Percentiles rank a stretch among this genome's conserved stretches.
These are phyloP conservation scores for Anastatus disparis DNA, from an alignment of 1,140 invertebrate genomes.

Conservation along the genomic window DNA sequence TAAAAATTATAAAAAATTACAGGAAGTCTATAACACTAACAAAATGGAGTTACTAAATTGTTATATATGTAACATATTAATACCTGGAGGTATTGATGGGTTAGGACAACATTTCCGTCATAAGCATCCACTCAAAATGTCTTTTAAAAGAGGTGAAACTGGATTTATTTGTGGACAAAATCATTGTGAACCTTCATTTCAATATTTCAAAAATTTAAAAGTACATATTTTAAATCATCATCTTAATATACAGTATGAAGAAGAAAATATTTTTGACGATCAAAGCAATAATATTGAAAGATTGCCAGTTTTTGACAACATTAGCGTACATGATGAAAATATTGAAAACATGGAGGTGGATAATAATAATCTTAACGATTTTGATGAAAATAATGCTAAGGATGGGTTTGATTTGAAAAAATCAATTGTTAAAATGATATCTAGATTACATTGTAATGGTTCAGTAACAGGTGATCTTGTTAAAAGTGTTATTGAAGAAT, in stretches of 20 bases:
- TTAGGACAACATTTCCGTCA: not conserved
- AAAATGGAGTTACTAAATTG: constrained; percentile 3
- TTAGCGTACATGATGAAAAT: not conserved
- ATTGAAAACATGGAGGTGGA: not conserved
- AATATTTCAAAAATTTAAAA: not conserved
- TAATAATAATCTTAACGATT: not conserved
- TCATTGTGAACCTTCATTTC: not conserved
- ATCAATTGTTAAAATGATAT: not conserved
- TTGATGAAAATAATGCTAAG: not conserved
- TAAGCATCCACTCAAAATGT: not conserved
- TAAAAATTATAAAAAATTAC: too few relatives aligned
- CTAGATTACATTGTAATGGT: not conserved
- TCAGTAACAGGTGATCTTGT: not conserved
- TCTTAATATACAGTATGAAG: not conserved
- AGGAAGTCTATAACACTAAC: too few relatives aligned
- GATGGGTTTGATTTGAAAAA: not conserved
- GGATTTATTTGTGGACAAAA: constrained; percentile 1
- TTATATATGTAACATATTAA: not conserved
- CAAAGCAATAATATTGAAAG: too few relatives aligned
- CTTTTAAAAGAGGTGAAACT: not conserved
- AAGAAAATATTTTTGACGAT: not conserved
- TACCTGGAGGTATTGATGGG: not conserved
- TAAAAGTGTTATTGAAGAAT: not conserved
- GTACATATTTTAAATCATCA: not conserved
- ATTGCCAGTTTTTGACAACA: too few relatives aligned